Evolutionary conservation across 2,888 invertebrate genomes (phyloP), one percentile per base, ranked within the genome.

Genomic region (Encarsia formosa): DNA sequence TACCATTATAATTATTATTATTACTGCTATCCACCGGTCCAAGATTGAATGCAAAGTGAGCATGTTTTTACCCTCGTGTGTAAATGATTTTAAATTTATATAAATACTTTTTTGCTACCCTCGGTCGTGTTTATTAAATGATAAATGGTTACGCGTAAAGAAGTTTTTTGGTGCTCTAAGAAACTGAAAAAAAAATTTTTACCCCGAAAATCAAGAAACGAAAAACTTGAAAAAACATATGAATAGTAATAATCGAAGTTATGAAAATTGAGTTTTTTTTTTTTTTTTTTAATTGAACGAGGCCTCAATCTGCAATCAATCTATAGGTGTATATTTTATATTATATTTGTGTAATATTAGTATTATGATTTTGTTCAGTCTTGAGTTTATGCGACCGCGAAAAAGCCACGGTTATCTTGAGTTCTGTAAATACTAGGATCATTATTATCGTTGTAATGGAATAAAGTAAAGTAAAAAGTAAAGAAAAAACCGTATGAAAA

Each of bases 341-440:
- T 63, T 61, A 61, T 65, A 65, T 61, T 63, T 67, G 65, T 65
- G 64, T 66, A 66, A 65, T 65, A 65, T 60, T 65, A 64, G 63
- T 62, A 61, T 65, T 67, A 65, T 61, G 55, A 59, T 59, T 52
- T 49, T 49, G 24, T 49, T 55, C 44, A 45, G 19, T 47, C 31
- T 57, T 57, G 57, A 59, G 49, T 61, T 60, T 61, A 54, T 55
- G 58, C 56, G 60, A 52, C 55, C 56, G 59, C 51, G 9, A 37
- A 11, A 37, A 34, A 42, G n/a, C n/a, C 23, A 40, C 43, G 54
- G 50, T 50, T 59, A 55, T 62, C 49, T 52, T 61, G 56, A 61
- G 54, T 66, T 62, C 46, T 66, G 65, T 65, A 65, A 49, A 65
- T 66, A 66, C 51, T 65, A 64, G 63, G 51, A 59, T 58, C 59